Base-by-base conservation (phyloP, 1,140 invertebrate genomes). In the Micrasema longulum region DNA sequence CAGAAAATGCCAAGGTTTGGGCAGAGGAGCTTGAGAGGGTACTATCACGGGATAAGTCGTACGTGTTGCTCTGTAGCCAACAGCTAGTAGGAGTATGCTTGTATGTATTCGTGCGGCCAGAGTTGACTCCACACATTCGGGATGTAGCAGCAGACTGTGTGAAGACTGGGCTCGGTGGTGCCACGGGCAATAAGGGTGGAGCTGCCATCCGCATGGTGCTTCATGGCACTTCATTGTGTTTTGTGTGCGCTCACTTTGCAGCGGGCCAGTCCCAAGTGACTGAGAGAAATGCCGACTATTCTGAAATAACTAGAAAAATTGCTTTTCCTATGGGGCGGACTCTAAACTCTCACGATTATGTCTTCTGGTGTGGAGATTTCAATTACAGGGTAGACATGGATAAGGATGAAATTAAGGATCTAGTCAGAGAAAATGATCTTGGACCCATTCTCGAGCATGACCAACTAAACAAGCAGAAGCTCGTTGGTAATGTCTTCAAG, bases 321-420 rank as follows among this genome's bases (percentile, higher is more conserved):
- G 88, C 90, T 9, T 99, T 99, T 82, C 95, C 96, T 9, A 95
- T 97, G 94, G 95, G 95, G 22, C 87, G 95, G 70, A 95, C 93
- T 0, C 82, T 99, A 0, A 93, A 95, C 82, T 94, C 94, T 11
- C 98, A 99, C 81, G 98, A 99, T 86, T 98, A 97, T 83, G 91
- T 99, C 0, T 99, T 99, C 82, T 99, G 98, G 97, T 97, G 97
- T 83, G 98, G 98, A 0, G 98, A 99, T 86, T 99, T 99, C 83
- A 99, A 99, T 82, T 99, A 99, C 80, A 88, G 98, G 66, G 93
- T 99, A 71, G 97, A 99, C 81, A 90, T 99, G 88, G 91, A 94
- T 63, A 97, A 96, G 80, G 97, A 99, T 11, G 95, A 98, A 80
- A 92, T 99, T 70, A 95, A 97, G 80, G 91, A 94, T 66, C 85